Conservation (phyloP, 2,113 vertebrate species). For the Rhynchopsitta pachyrhyncha region DNA sequence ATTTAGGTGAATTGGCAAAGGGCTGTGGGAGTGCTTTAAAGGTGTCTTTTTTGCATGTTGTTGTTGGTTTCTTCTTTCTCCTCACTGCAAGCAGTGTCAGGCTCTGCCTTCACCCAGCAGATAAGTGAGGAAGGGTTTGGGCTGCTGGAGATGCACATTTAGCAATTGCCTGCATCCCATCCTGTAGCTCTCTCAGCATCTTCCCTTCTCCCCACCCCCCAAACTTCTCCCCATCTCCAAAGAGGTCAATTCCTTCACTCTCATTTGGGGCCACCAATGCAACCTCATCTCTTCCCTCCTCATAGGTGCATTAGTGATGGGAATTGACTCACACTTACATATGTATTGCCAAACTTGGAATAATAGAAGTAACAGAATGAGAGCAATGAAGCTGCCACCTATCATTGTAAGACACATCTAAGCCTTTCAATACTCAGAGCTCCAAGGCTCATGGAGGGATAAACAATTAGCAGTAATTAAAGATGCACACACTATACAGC, state of each 20-base stretch:
- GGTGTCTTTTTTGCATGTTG: not conserved
- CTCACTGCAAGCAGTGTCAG: not conserved
- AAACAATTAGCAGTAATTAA: slow-evolving; percentile 59
- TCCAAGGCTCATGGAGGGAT: not conserved
- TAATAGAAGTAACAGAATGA: not conserved
- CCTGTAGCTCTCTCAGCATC: not conserved
- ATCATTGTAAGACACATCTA: not conserved
- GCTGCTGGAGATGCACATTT: rapidly evolving
- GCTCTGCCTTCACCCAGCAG: rapidly evolving
- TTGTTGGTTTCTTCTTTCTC: not conserved
- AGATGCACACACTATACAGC: not conserved
- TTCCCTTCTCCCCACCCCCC: not conserved
- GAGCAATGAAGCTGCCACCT: not conserved
- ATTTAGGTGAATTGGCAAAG: slow-evolving; percentile 30
- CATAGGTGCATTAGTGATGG: rapidly evolving
- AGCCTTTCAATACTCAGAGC: slow-evolving; percentile 8
- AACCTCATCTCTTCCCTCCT: not conserved
- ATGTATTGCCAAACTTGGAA: not conserved
- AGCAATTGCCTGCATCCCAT: rapidly evolving
- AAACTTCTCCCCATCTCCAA: not conserved
- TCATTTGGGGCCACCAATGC: rapidly evolving
- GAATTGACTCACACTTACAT: not conserved
- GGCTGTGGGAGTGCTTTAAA: slow-evolving; percentile 39
- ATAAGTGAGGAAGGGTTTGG: not conserved
- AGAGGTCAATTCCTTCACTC: not conserved